Evolutionary conservation across 2,888 invertebrate genomes (phyloP).

Genomic region (Ormyrus pomaceus): DNA sequence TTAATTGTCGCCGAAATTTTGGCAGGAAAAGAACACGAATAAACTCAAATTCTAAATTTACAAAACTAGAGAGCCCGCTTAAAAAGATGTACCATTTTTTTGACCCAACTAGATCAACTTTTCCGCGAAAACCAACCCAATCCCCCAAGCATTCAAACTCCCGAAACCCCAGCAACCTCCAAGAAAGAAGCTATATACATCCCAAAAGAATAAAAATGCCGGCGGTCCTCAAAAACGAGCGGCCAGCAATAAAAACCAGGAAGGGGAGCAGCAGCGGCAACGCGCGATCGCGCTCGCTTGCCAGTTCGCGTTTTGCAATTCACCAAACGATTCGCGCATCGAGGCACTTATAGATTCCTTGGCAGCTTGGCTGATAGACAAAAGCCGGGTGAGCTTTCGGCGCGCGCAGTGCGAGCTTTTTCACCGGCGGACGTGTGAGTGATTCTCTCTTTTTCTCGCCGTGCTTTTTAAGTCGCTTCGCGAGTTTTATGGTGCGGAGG

Average conservation of each 20-base stretch:
- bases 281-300: not conserved
- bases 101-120: not conserved
- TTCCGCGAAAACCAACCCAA: too few species aligned
- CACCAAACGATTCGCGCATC: slow-evolving; percentile 1
- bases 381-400: not conserved
- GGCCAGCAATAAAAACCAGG: not conserved
- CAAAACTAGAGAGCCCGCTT: too few species aligned
- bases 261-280: not conserved
- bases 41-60: too few species aligned
- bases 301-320: slow-evolving; percentile 25
- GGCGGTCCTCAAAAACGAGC: not conserved
- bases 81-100: too few species aligned
- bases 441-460: not conserved
- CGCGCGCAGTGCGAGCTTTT: not conserved
- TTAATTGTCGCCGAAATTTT: too few species aligned
- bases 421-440: too few species aligned
- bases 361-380: slow-evolving; percentile 6
- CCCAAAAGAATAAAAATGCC: not conserved
- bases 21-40: too few species aligned
- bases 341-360: slow-evolving; percentile 1
- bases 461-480: too few species aligned
- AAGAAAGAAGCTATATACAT: not conserved
- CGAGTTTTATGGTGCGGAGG: not conserved
- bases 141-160: too few species aligned
- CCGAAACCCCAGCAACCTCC: not conserved